Conservation (phyloP, 2,888 invertebrate genomes). For the Amorpha juglandis region DNA sequence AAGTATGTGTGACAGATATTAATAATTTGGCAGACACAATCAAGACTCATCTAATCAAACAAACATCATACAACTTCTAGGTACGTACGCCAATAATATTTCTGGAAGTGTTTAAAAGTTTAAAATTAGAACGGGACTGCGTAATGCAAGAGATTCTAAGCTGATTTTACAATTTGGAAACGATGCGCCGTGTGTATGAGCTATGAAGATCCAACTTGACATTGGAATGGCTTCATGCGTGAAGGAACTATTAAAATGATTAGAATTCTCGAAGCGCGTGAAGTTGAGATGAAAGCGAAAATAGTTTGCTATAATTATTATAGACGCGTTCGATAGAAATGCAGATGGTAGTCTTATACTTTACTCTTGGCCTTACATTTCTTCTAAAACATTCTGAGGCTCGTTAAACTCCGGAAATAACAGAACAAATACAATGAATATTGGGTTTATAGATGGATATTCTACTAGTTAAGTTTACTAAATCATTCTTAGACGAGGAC, state of each 20-base stretch:
- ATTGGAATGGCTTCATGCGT: slow-evolving; percentile 8
- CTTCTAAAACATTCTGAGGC: too few species aligned
- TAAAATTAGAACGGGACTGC: not conserved
- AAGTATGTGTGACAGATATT: not conserved
- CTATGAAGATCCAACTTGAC: not conserved
- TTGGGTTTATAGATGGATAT: too few species aligned
- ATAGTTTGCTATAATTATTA: not conserved
- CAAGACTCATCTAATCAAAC: not conserved
- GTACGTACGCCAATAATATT: not conserved
- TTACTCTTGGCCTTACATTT: not conserved
- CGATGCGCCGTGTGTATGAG: slow-evolving; percentile 10
- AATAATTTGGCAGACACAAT: not conserved
- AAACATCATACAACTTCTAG: not conserved
- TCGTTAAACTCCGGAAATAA: too few species aligned
- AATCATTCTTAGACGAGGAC: too few species aligned
- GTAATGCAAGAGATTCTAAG: not conserved
- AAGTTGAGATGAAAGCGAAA: not conserved
- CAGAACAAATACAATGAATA: too few species aligned
- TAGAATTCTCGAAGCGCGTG: not conserved
- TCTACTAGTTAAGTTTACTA: too few species aligned
- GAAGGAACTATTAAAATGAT: slow-evolving; percentile 3
- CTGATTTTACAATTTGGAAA: not conserved
- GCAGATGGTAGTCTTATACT: not conserved
- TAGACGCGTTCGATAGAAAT: not conserved
- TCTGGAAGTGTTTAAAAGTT: slow-evolving; percentile 9